Conservation (phyloP, 2,113 vertebrate species). For the Aleadryas rufinucha region DNA sequence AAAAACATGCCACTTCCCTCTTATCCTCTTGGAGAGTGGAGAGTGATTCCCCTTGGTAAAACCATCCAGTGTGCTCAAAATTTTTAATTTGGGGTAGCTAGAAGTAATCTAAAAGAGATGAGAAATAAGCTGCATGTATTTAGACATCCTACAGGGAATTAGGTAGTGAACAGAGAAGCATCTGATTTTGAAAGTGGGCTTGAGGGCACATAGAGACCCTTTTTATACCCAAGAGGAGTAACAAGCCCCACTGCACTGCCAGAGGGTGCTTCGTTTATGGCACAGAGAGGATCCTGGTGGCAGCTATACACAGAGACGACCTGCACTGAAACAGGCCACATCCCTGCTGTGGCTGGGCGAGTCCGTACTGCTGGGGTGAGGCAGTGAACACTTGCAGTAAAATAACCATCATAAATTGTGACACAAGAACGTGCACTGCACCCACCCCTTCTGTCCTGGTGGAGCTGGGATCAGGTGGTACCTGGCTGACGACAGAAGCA, state of each 20-base stretch:
- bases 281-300: background rate
- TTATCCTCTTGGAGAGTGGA: background rate
- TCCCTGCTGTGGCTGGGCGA: accelerated
- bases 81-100: background rate
- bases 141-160: background rate
- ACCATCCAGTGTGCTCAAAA: background rate
- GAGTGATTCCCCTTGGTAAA: background rate
- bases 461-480: accelerated
- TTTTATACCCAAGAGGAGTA: background rate
- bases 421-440: background rate
- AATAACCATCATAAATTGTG: background rate
- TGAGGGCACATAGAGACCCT: background rate
- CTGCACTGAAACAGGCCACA: background rate
- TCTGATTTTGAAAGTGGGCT: background rate
- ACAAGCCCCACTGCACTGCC: background rate
- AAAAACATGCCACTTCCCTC: background rate
- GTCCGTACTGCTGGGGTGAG: background rate
- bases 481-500: background rate
- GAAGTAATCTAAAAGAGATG: background rate
- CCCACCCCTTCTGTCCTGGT: background rate
- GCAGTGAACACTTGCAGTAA: background rate
- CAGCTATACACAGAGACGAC: background rate
- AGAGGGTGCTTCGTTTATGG: background rate
- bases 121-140: background rate
- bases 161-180: background rate